Base-by-base conservation (phyloP, 2,888 invertebrate species). In the Leptinotarsa rubiginosa region DNA sequence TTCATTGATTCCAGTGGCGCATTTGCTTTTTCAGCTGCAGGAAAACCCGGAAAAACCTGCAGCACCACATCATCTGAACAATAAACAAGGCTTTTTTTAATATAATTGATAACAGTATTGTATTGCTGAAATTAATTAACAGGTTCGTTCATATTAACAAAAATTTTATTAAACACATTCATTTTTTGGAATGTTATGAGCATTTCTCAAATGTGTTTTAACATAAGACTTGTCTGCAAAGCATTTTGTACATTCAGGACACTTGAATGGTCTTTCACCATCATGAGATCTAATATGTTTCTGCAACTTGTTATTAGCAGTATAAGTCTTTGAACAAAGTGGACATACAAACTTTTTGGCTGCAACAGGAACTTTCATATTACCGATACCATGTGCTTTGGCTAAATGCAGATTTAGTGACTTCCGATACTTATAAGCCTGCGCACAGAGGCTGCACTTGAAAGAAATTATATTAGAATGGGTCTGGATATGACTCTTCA, bases 221-320 rank as follows among this genome's bases (percentile, higher is more conserved):
- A 90, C 88, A 76, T 91, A 91, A 0, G 89, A 90, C 77, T 91
- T 89, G 79, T 90, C 90, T 16, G 83, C 90, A 73, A 86, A 86
- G 67, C 82, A 77, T 69, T 85, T 86, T 15, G 83, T 81, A 75
- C 86, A 86, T 71, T 81, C 75, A 10, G 83, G 78, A 76, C 86
- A 86, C n/a, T 79, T 77, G 71, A 85, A 86, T 1, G 85, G 85
- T 64, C 82, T 75, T 41, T 85, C 85, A 0, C 85, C 85, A 1
- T 84, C 84, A 73, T 86, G 86, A 3, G 83, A 84, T 41, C 85
- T 73, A 25, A 86, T 80, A 74, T 86, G 86, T 75, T 85, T 86
- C 68, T 86, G 83, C 56, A 86, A 75, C 50, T 85, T 86, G 72
- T 84, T 84, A 70, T 85, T 85, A 0, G 83, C 84, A 64, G 81